Evolutionary conservation across 2,113 vertebrate species (phyloP).

Genomic region (Macroglossus sobrinus): DNA sequence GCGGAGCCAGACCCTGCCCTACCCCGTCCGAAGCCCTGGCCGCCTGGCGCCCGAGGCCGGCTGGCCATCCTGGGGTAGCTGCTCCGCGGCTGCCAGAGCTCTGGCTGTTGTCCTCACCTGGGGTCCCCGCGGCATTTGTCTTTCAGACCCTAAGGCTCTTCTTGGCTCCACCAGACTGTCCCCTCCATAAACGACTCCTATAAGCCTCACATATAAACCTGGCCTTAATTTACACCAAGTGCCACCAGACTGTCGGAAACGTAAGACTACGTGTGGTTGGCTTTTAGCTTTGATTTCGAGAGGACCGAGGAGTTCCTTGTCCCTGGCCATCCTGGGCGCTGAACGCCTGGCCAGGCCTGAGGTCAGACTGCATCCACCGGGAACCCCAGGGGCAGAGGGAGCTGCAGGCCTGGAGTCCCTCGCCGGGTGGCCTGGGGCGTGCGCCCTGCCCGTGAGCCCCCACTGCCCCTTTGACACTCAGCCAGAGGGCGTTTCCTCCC

Average conservation of each 20-base stretch:
- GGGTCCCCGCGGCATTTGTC: background rate
- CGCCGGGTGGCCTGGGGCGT: background rate
- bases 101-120: background rate
- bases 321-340: background rate
- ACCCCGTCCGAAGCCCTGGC: background rate
- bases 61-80: background rate
- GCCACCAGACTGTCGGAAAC: background rate
- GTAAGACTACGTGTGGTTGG: background rate
- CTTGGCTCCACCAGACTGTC: background rate
- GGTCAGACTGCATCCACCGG: too few species aligned
- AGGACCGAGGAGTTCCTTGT: background rate
- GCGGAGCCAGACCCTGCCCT: background rate
- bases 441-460: too few species aligned
- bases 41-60: fast-evolving
- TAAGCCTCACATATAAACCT: background rate
- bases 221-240: background rate
- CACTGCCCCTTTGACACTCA: background rate
- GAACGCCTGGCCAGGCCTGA: background rate
- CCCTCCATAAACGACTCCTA: background rate
- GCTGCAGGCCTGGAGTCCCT: background rate
- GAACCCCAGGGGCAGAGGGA: background rate
- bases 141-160: background rate
- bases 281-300: background rate
- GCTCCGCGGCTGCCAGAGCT: too few species aligned
- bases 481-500: background rate